These are phyloP conservation scores for Macrophya alboannulata DNA, from an alignment of 2,888 invertebrate genomes.

Conservation along the genomic window DNA sequence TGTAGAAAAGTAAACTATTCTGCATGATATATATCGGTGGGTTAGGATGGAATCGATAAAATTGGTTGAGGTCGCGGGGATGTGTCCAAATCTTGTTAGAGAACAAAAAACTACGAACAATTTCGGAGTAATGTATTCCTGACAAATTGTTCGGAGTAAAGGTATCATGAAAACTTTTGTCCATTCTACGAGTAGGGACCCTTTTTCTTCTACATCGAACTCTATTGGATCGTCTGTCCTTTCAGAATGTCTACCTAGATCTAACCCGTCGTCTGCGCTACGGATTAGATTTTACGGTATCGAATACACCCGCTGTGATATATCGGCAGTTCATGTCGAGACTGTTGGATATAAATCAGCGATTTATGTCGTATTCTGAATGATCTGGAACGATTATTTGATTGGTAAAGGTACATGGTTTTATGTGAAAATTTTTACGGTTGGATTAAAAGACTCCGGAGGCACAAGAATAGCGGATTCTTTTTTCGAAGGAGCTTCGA, in stretches of 20 bases:
- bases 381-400: neutral
- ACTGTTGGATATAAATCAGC: slow-evolving; percentile 22
- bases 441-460: neutral
- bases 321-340: neutral
- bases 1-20: slow-evolving; percentile 63
- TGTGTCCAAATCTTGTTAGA: neutral
- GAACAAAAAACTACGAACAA: neutral
- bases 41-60: neutral
- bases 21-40: neutral
- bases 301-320: neutral
- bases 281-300: slow-evolving; percentile 28
- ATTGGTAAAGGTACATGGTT: neutral
- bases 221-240: slow-evolving; percentile 21
- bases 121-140: neutral
- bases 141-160: neutral
- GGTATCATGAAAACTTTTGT: neutral
- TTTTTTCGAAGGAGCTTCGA: neutral
- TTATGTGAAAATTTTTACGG: slow-evolving; percentile 37
- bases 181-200: neutral
- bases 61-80: neutral
- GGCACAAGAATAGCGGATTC: neutral
- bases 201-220: neutral
- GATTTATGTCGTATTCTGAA: neutral
- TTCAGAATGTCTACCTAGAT: neutral
- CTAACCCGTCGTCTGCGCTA: neutral